These are phyloP conservation scores for Callithrix jacchus DNA, from an alignment of 2,113 vertebrate species.

Conservation along the genomic window DNA sequence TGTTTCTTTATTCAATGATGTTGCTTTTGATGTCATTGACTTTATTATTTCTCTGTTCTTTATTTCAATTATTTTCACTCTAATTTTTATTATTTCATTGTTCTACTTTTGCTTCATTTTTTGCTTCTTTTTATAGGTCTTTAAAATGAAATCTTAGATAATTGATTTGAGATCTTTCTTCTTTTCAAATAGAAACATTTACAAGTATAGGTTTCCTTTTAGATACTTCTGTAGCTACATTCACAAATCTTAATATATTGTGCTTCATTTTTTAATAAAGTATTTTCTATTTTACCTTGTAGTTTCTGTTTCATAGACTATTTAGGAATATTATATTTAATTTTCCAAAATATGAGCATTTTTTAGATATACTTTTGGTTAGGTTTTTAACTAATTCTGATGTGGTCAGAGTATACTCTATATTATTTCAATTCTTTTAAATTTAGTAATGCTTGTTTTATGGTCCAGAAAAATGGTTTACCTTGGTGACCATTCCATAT, in stretches of 20 bases:
- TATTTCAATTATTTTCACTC: neutral
- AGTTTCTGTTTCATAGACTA: neutral
- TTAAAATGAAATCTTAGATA: slow-evolving; percentile 7
- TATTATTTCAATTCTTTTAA: neutral
- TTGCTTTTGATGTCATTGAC: neutral
- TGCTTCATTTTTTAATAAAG: slow-evolving; percentile 16
- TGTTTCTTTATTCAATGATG: neutral
- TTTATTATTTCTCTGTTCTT: neutral
- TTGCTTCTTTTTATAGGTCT: neutral
- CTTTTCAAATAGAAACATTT: slow-evolving; percentile 17
- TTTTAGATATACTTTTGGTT: neutral
- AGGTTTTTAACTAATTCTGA: slow-evolving; percentile 30
- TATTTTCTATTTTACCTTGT: slow-evolving; percentile 17
- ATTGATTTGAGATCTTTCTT: neutral
- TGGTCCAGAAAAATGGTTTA: neutral
- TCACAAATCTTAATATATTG: slow-evolving; percentile 3
- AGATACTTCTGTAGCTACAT: slow-evolving; percentile 1
- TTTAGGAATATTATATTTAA: neutral
- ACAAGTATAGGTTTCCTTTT: neutral
- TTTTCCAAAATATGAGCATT: neutral
- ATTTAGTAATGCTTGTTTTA: slow-evolving; percentile 32
- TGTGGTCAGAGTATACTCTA: neutral
- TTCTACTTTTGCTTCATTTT: slow-evolving; percentile 43
- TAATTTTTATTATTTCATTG: neutral
- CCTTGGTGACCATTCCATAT: neutral